A percentile compares a stretch with the other conserved stretches of the same genome.
Conservation (phyloP, 2,888 invertebrate species). For the Operophtera brumata region DNA sequence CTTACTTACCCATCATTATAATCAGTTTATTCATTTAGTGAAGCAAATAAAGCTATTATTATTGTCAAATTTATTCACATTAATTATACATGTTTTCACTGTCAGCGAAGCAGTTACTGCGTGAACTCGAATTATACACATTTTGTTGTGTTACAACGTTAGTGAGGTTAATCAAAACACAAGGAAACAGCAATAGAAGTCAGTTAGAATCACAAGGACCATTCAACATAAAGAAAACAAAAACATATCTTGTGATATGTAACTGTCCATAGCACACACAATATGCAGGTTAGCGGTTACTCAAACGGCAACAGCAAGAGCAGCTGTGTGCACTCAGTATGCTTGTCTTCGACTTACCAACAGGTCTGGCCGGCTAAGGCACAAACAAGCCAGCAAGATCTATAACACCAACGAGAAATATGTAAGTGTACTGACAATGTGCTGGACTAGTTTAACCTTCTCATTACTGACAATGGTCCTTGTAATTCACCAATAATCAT, state of each 20-base stretch:
- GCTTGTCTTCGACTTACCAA: slow-evolving; percentile 83
- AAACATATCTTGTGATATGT: slow-evolving; percentile 48
- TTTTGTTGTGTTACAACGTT: slow-evolving; percentile 29
- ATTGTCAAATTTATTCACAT: slow-evolving; percentile 6
- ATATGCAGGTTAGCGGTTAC: slow-evolving; percentile 74
- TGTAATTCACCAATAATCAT: slow-evolving; percentile 74
- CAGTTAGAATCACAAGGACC: slow-evolving; percentile 81
- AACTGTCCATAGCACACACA: slow-evolving; percentile 76
- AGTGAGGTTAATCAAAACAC: slow-evolving; percentile 37
- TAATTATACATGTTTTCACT: slow-evolving; percentile 12
- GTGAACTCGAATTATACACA: slow-evolving; percentile 10
- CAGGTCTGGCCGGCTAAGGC: slow-evolving; percentile 87
- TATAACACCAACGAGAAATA: slow-evolving; percentile 83
- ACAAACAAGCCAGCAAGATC: slow-evolving; percentile 88
- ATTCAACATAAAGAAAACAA: slow-evolving; percentile 73
- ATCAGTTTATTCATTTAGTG: slow-evolving; percentile 6
- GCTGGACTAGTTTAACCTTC: slow-evolving; percentile 68
- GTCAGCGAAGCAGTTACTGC: slow-evolving; percentile 6
- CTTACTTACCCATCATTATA: neutral
- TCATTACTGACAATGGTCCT: slow-evolving; percentile 73
- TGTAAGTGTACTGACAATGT: slow-evolving; percentile 71
- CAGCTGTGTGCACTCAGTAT: slow-evolving; percentile 69
- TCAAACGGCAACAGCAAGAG: slow-evolving; percentile 70
- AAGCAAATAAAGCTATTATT: slow-evolving; percentile 12
- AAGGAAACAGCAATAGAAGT: slow-evolving; percentile 40